phyloP scores from a whole-genome alignment of 1,140 invertebrate genomes.

The Apis dorsata region DNA sequence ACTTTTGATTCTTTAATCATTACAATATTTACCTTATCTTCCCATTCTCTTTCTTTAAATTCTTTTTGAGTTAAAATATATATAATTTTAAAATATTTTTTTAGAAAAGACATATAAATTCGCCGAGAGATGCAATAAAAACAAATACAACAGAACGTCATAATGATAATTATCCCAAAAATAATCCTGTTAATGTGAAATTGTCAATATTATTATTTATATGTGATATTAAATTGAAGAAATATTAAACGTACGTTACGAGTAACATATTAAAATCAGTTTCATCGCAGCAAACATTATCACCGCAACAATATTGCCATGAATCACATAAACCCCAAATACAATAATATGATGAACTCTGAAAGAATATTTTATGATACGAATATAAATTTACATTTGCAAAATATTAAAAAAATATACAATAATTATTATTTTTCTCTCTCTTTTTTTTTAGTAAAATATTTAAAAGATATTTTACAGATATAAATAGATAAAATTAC shows the following conservation, averaged over 20 bases:
- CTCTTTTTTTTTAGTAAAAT: neutral
- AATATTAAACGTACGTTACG: slow-evolving; percentile 27
- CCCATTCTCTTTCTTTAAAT: neutral
- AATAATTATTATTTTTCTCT: neutral
- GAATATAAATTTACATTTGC: neutral
- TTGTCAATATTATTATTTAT: neutral
- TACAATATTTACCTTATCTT: neutral
- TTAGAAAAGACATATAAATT: neutral
- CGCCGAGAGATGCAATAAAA: slow-evolving; percentile 4
- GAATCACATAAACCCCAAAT: slow-evolving; percentile 49
- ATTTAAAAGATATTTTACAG: neutral
- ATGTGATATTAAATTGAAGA: neutral
- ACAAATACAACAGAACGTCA: neutral
- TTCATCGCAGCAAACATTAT: slow-evolving; percentile 52
- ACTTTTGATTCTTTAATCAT: neutral
- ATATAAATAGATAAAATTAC: slow-evolving; percentile 2
- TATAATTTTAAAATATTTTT: slow-evolving; percentile 2
- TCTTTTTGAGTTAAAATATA: slow-evolving; percentile 3
- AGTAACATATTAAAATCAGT: slow-evolving; percentile 25
- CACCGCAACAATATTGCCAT: slow-evolving; percentile 46
- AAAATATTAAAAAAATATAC: neutral
- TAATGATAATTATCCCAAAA: neutral
- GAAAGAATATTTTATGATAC: slow-evolving; percentile 8
- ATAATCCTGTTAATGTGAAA: neutral
- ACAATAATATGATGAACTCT: slow-evolving; percentile 49